Conservation (phyloP, 2,113 vertebrate genomes). For the Micronycteris hirsuta region DNA sequence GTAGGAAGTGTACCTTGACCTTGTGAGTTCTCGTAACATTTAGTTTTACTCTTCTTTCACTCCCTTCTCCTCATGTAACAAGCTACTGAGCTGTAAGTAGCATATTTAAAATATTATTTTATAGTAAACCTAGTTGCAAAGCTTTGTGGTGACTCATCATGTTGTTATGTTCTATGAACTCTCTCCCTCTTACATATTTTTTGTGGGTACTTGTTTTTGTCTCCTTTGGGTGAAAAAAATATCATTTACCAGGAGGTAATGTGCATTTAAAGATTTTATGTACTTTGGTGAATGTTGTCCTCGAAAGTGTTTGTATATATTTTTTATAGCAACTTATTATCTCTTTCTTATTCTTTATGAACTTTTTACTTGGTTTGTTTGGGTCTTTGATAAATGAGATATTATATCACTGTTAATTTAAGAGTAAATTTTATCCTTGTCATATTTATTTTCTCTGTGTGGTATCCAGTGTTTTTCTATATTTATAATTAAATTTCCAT, state of each 20-base stretch:
- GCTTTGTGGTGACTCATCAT: conserved; percentile 52
- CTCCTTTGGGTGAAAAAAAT: conserved; percentile 11
- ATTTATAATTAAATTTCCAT: conserved; percentile 26
- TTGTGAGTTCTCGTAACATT: conserved; percentile 51
- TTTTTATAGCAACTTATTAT: conserved; percentile 17
- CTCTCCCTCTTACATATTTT: neutral
- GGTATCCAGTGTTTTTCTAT: neutral
- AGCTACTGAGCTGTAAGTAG: conserved; percentile 45
- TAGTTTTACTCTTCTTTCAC: conserved; percentile 48
- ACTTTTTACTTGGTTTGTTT: neutral
- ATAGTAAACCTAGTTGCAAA: conserved; percentile 51
- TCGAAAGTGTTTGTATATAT: neutral
- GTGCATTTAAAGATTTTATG: conserved; percentile 28
- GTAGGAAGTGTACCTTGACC: conserved; percentile 58
- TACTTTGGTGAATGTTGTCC: conserved; percentile 31
- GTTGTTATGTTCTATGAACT: conserved; percentile 28
- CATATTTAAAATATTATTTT: conserved; percentile 57
- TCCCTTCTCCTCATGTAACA: conserved; percentile 31
- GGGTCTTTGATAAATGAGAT: neutral
- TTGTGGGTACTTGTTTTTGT: neutral
- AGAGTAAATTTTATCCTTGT: neutral
- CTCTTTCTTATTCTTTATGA: neutral
- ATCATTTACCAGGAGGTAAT: neutral
- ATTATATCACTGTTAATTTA: neutral
- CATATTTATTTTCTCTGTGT: neutral